Evolutionary conservation across 1,140 invertebrate species (phyloP), one percentile per base, ranked within the genome.

Genomic region (Leptinotarsa undecemlineata): DNA sequence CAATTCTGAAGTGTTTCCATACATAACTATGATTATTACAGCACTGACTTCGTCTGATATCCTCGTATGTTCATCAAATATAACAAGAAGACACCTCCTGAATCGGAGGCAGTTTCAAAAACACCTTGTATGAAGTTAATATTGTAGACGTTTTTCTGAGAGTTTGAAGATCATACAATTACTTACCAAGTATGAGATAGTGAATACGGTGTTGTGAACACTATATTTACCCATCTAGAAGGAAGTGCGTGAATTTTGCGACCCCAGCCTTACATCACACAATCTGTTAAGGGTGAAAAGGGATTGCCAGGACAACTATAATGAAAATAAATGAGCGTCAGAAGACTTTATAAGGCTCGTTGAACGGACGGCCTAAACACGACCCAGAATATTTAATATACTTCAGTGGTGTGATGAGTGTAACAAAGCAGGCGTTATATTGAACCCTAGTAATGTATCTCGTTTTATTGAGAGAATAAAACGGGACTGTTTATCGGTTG

Each of bases 261-360:
- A 19, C 51, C 51, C 51, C 51, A 57, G 51, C n/a, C 17, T 19
- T 57, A 19, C 51, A 15, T 3, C 51, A 5, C 51, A 57, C 61
- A 72, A 72, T 72, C 23, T 72, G 61, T 72, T 72, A 64, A 61
- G 71, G 71, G 61, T 64, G 61, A 66, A 72, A 64, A 48, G 71
- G 62, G 71, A 72, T 72, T 72, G 71, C 51, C 71, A 20, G 3
- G 71, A 64, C 71, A 72, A 72, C 62, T n/a, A 61, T 72, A 72
- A 72, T 72, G 71, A 64, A 72, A 72, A 72, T 72, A 72, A 72
- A 72, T 48, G 71, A 72, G 51, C 71, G 26, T 61, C 26, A 63
- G 62, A 72, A 72, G 71, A 72, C 61, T 72, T 48, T 47, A 72
- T 71, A 48, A 72, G 51, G 71, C 71, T 60, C 33, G n/a, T 14